A percentile compares a stretch with the other conserved stretches of the same genome.
phyloP scores from a whole-genome alignment of 2,888 invertebrate species.

The Carabus problematicus region DNA sequence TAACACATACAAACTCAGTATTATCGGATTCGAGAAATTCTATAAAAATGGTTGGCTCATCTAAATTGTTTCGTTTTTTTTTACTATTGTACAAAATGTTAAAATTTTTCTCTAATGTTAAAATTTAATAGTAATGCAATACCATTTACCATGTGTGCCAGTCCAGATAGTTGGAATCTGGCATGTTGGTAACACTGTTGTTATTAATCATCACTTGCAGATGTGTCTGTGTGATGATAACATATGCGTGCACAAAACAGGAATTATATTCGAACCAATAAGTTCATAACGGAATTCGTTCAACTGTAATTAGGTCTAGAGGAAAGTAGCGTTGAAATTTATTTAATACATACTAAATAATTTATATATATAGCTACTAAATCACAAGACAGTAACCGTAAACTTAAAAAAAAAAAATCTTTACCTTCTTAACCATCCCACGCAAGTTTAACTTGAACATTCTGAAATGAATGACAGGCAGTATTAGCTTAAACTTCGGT shows the following conservation, averaged over 20 bases:
- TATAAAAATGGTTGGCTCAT: conserved; percentile 2
- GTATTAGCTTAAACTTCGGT: no score
- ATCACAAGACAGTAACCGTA: conserved; percentile 41
- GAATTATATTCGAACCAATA: no score
- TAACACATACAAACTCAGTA: conserved; percentile 2
- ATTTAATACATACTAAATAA: conserved; percentile 39
- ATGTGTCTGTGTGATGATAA: no score
- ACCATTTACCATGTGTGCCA: no score
- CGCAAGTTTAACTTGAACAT: conserved; percentile 35
- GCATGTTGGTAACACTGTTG: conserved; percentile 1
- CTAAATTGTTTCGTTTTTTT: not conserved
- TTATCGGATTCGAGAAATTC: not conserved
- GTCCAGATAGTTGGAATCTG: no score
- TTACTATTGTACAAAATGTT: conserved; percentile 13
- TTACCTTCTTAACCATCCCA: conserved; percentile 28
- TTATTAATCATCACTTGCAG: conserved; percentile 1
- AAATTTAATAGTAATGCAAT: no score
- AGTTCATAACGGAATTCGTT: no score
- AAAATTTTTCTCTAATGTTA: not conserved
- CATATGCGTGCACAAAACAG: conserved; percentile 3
- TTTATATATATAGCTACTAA: conserved; percentile 38
- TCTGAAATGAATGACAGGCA: conserved; percentile 21
- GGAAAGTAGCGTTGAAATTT: conserved; percentile 27
- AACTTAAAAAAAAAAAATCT: conserved; percentile 27
- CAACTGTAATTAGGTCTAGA: conserved; percentile 8